Percentiles rank a stretch among this genome's conserved stretches.
These are phyloP conservation scores for Frankliniella fusca DNA, from an alignment of 2,888 invertebrate genomes.

Conservation along the genomic window DNA sequence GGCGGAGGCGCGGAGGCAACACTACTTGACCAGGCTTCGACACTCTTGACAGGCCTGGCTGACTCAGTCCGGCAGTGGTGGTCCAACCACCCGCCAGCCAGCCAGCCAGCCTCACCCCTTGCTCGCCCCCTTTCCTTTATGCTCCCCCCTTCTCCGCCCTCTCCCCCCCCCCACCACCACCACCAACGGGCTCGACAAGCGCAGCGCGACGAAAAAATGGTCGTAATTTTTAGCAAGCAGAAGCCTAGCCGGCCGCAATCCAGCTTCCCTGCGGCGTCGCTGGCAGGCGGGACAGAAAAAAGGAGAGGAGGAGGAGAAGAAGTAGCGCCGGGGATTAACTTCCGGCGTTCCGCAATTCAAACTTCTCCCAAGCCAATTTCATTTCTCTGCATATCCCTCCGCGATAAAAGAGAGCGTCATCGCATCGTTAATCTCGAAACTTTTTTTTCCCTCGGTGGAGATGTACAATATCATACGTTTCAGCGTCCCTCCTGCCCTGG, in stretches of 20 bases:
- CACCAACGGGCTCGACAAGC: not conserved
- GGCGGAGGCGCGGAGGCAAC: too few relatives aligned
- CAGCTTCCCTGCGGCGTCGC: not conserved
- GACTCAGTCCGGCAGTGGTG: too few relatives aligned
- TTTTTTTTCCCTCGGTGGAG: too few relatives aligned
- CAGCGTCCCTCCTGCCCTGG: too few relatives aligned
- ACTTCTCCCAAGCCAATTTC: constrained; percentile 10
- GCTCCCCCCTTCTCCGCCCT: not conserved
- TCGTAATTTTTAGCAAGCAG: too few relatives aligned
- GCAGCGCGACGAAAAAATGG: too few relatives aligned
- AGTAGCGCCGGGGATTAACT: not conserved
- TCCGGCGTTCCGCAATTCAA: not conserved
- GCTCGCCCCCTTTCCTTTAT: not conserved
- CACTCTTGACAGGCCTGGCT: too few relatives aligned
- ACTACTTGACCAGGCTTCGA: too few relatives aligned
- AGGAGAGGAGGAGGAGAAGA: too few relatives aligned
- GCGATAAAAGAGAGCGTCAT: not conserved
- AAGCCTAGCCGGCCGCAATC: not conserved
- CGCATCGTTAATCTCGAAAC: not conserved
- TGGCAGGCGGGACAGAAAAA: not conserved
- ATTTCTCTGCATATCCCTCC: constrained; percentile 1
- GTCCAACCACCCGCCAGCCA: too few relatives aligned
- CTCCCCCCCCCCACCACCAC: not conserved
- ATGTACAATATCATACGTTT: too few relatives aligned
- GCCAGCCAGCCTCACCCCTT: not conserved